A percentile compares a stretch with the other conserved stretches of the same genome.
Conservation (phyloP, 2,113 vertebrate genomes). For the Hiodon alosoides region DNA sequence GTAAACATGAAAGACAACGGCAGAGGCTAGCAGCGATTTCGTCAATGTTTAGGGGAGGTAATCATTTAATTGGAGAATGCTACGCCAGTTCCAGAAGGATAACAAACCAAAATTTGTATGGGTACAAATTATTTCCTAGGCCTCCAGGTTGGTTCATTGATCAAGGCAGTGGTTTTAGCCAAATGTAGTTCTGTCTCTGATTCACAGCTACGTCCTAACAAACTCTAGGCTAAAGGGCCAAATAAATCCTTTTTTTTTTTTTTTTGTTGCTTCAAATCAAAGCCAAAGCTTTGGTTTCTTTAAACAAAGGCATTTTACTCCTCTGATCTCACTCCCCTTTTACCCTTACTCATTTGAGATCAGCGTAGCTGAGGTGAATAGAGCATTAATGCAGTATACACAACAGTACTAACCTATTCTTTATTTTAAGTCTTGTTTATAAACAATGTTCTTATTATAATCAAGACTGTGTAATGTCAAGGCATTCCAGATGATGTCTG, state of each 20-base stretch:
- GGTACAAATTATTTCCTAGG: constrained; percentile 39
- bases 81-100: constrained; percentile 24
- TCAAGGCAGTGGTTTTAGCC: neutral
- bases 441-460: neutral
- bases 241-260: constrained; percentile 23
- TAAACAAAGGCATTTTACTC: neutral
- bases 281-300: constrained; percentile 30
- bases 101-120: constrained; percentile 14
- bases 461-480: neutral
- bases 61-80: constrained; percentile 22
- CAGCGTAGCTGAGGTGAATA: neutral
- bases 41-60: constrained; percentile 19
- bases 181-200: constrained; percentile 23
- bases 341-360: neutral
- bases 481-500: too few species aligned
- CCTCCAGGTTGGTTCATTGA: constrained; percentile 32
- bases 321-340: neutral
- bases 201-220: constrained; percentile 24
- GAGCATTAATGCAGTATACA: neutral
- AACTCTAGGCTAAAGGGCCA: constrained; percentile 12
- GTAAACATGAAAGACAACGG: constrained; percentile 50
- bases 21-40: constrained; percentile 16
- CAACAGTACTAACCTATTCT: neutral
- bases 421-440: neutral
- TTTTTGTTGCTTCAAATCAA: constrained; percentile 23